Evolutionary conservation across 2,797 vertebrate genomes (phyloP).

Genomic region (Gila robusta): DNA sequence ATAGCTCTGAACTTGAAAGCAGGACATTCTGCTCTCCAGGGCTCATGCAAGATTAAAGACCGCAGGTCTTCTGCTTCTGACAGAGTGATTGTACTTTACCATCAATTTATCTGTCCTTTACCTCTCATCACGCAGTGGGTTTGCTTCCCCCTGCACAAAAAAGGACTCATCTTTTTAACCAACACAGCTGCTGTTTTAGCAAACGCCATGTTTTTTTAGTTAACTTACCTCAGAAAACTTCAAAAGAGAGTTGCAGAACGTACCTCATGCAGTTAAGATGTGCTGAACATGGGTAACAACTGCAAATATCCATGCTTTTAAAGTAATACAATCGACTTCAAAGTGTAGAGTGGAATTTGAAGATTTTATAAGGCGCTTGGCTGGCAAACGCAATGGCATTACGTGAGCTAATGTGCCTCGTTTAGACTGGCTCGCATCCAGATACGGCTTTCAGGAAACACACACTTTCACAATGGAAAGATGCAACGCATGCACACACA

Average conservation of each 20-base stretch:
- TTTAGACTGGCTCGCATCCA: constrained; percentile 18
- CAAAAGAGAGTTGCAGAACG: constrained; percentile 56
- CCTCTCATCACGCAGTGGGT: constrained; percentile 60
- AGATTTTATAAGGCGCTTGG: constrained; percentile 73
- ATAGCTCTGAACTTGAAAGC: constrained; percentile 62
- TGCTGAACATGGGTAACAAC: constrained; percentile 75
- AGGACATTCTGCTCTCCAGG: constrained; percentile 62
- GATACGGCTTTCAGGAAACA: constrained; percentile 9
- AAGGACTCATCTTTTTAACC: constrained; percentile 34
- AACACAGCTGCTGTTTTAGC: constrained; percentile 40
- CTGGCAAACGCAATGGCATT: constrained; percentile 68
- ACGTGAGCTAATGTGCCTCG: constrained; percentile 64
- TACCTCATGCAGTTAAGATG: constrained; percentile 67
- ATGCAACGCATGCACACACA: not conserved
- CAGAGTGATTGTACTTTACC: constrained; percentile 73
- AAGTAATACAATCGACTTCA: constrained; percentile 73
- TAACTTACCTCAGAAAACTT: constrained; percentile 32
- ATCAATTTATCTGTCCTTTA: constrained; percentile 71
- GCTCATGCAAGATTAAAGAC: constrained; percentile 74
- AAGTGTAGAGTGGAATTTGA: constrained; percentile 73
- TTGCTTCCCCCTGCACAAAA: constrained; percentile 23
- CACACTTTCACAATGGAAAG: constrained; percentile 34
- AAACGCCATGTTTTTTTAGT: constrained; percentile 34
- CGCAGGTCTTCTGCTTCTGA: constrained; percentile 68
- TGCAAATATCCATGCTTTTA: constrained; percentile 68